A percentile compares a stretch with the other conserved stretches of the same genome.
phyloP scores from a whole-genome alignment of 2,888 invertebrate genomes.

The Pemphredon lugubris region DNA sequence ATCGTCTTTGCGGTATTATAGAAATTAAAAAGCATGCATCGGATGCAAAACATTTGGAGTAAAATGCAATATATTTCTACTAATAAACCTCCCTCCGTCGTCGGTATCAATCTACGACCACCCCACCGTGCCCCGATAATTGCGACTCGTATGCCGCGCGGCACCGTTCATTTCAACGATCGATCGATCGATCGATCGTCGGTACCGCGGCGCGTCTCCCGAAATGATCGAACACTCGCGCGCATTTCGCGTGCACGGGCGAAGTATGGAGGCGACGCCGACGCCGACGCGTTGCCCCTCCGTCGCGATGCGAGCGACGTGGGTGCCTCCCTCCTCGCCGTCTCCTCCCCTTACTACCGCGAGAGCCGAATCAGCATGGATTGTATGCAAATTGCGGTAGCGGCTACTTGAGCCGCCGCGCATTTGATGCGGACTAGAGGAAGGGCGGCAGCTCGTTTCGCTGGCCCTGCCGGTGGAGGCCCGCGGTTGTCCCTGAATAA shows the following conservation, averaged over 20 bases:
- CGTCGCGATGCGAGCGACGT: conserved; percentile 32
- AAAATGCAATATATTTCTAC: too few species aligned
- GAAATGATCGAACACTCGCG: conserved; percentile 13
- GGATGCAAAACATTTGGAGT: too few species aligned
- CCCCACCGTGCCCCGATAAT: too few species aligned
- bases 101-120: too few species aligned
- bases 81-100: too few species aligned
- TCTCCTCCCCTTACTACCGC: conserved; percentile 25
- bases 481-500: conserved; percentile 80
- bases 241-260: background rate
- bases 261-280: too few species aligned
- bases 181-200: conserved; percentile 32
- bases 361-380: conserved; percentile 73
- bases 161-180: background rate
- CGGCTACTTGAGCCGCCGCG: conserved; percentile 77
- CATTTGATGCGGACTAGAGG: conserved; percentile 70
- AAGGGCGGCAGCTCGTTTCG: conserved; percentile 66
- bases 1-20: too few species aligned
- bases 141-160: too few species aligned
- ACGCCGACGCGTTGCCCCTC: too few species aligned
- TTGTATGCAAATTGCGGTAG: conserved; percentile 80
- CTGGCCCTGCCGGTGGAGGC: conserved; percentile 68
- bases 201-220: conserved; percentile 34
- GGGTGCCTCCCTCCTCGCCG: conserved; percentile 33
- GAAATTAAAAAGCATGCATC: too few species aligned